Base-by-base conservation (phyloP, 2,888 invertebrate genomes). In the Leucophora obtusa region DNA sequence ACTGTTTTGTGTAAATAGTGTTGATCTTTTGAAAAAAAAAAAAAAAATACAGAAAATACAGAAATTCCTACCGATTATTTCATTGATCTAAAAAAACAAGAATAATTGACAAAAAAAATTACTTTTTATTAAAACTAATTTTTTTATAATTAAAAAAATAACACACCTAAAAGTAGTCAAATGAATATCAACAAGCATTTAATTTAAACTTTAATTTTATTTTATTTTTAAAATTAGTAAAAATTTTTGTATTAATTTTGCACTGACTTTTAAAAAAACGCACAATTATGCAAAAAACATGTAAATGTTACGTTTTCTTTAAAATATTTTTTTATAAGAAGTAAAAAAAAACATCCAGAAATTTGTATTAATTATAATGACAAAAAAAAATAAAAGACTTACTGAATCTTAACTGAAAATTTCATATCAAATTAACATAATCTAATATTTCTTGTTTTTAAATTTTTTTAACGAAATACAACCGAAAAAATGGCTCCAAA, bases 61-160 rank as follows among this genome's bases (percentile, higher is more conserved):
- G 84, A 84, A 84, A 85, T 84, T 84, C 84, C 78, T 83, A 83
- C 83, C 83, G 83, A 83, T 80, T 78, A 76, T 81, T 73, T 76
- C 76, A 76, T 74, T 76, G 69, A 65, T 18, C 62, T 60, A 58
- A 54, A 60, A 63, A 68, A 15, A 56, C 59, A 18, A 72, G 9
- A 14, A 21, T 51, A 79, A 68, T 15, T 33, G 73, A 51, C 28
- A 28, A 65, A 14, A 60, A 51, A 53, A 58, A 51, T 62, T 59
- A 63, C 60, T 62, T 76, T 76, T 76, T 70, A 65, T 53, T 66
- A 74, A 66, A 28, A 68, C 33, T 66, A 53, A 71, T 70, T 66
- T 28, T 65, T 62, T 80, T 62, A 35, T 28, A 28, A 28, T 28
- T 28, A 28, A 28, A 51, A 24, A 66, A 50, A 38, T 33, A 68